Conservation (phyloP, 23 tunicate species). For the Clavelina lepadiformis region DNA sequence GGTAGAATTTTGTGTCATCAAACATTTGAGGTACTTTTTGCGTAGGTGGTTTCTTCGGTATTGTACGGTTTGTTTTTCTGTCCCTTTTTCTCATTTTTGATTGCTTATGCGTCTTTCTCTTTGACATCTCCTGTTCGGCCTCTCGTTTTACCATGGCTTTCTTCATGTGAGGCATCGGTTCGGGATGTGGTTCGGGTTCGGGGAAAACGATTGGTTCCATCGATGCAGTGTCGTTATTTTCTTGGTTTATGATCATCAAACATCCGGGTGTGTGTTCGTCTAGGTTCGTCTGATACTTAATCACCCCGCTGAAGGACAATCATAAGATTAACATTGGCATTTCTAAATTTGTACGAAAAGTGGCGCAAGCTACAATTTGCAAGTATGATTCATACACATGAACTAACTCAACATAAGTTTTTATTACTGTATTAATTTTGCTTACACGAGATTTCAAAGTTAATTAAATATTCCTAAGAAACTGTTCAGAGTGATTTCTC, state of each 20-base stretch:
- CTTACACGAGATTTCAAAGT: too few species aligned
- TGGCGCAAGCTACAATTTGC: too few species aligned
- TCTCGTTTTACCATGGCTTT: not conserved
- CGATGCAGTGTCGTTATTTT: constrained; percentile 1
- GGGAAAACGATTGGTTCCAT: constrained; percentile 23
- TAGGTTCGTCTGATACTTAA: constrained; percentile 76
- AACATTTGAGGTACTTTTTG: not conserved
- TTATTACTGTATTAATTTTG: too few species aligned
- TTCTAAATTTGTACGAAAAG: too few species aligned
- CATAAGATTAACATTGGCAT: not conserved
- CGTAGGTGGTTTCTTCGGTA: constrained; percentile 12
- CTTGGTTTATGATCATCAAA: not conserved
- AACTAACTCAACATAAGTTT: too few species aligned
- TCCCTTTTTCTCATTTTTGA: not conserved
- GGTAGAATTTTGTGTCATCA: constrained; percentile 14
- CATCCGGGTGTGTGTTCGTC: constrained; percentile 78
- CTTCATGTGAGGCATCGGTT: not conserved
- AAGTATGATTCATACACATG: too few species aligned
- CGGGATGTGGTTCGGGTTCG: constrained; percentile 38
- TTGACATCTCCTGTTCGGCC: not conserved
- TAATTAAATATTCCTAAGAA: too few species aligned
- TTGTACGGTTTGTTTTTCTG: not conserved
- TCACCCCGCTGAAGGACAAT: constrained; percentile 57
- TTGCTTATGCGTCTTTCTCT: not conserved
- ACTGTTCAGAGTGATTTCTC: too few species aligned